Conservation (phyloP, 2,797 vertebrate species). For the Xerus rutilus region DNA sequence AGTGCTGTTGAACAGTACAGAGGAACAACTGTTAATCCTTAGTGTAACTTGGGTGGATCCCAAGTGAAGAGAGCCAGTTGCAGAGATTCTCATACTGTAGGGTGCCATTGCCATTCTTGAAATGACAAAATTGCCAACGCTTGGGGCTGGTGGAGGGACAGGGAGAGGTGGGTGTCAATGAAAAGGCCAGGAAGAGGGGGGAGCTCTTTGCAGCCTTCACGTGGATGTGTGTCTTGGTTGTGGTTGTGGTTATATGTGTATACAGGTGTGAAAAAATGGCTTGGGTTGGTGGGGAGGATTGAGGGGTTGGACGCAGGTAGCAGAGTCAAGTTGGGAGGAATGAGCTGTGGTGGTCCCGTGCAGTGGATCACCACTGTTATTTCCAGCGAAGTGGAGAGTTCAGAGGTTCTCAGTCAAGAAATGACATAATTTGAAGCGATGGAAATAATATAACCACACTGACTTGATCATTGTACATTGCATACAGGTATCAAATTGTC, state of each 20-base stretch:
- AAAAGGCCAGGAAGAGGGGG: not conserved
- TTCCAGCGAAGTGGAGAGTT: not conserved
- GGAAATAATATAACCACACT: not conserved
- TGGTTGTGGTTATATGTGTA: not conserved
- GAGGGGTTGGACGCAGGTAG: not conserved
- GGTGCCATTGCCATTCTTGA: not conserved
- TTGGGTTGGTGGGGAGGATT: too few species aligned
- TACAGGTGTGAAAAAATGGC: not conserved
- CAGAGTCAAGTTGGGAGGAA: not conserved
- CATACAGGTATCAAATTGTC: not conserved
- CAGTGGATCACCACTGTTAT: not conserved
- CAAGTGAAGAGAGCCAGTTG: not conserved
- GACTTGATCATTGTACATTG: not conserved
- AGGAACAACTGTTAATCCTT: not conserved
- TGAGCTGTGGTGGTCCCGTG: not conserved
- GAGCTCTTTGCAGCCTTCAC: not conserved
- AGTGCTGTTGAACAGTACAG: not conserved
- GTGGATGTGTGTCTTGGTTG: not conserved
- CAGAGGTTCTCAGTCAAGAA: not conserved
- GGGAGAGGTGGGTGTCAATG: not conserved
- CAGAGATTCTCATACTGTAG: not conserved
- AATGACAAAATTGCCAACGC: not conserved
- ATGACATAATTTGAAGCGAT: not conserved
- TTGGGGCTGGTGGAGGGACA: not conserved
- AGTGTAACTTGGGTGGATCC: not conserved